These are phyloP conservation scores for Micronycteris hirsuta DNA, from an alignment of 2,113 vertebrate species.

Conservation along the genomic window DNA sequence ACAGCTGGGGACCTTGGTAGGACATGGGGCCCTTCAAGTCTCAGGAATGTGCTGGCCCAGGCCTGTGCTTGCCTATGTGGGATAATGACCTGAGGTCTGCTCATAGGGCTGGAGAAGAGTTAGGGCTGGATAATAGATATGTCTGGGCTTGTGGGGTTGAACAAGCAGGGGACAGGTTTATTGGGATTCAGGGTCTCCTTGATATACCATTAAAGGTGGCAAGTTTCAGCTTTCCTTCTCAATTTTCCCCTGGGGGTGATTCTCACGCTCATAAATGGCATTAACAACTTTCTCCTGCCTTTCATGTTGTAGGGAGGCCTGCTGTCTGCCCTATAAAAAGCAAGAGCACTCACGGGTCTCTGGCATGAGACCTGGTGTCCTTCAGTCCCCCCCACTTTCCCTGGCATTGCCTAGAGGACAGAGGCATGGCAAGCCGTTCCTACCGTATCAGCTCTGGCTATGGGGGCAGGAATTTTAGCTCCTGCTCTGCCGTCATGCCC, in stretches of 20 bases:
- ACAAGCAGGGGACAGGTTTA: neutral
- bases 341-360: neutral
- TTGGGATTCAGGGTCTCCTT: neutral
- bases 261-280: slow-evolving; percentile 46
- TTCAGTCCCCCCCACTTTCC: neutral
- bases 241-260: neutral
- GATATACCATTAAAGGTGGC: slow-evolving; percentile 51
- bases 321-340: slow-evolving; percentile 43
- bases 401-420: neutral
- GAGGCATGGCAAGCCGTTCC: slow-evolving; percentile 21
- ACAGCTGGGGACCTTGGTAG: neutral
- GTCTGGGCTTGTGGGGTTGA: neutral
- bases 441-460: neutral
- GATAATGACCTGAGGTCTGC: neutral
- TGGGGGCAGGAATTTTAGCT: slow-evolving; percentile 9
- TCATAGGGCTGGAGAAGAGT: neutral
- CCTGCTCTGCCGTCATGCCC: slow-evolving; percentile 15
- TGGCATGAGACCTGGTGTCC: accelerated
- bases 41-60: neutral
- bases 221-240: slow-evolving; percentile 9
- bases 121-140: neutral
- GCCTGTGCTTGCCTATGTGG: neutral
- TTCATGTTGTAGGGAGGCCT: slow-evolving; percentile 48
- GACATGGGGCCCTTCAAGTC: neutral
- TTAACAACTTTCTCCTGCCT: slow-evolving; percentile 41